phyloP scores from a whole-genome alignment of 2,797 vertebrate genomes.

The Phoeniculus purpureus region DNA sequence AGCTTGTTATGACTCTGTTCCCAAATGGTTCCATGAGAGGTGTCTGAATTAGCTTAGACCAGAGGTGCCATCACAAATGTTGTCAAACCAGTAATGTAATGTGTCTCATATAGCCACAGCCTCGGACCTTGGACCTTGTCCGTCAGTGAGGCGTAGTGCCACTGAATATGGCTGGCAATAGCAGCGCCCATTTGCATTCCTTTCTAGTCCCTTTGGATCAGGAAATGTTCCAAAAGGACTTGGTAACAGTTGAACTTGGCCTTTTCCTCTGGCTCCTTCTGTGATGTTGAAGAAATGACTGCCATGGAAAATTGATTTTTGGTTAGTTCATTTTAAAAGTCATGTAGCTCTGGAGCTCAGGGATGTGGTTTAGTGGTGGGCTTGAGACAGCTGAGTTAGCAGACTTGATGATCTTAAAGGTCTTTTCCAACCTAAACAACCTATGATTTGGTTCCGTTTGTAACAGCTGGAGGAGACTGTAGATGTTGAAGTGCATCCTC shows the following conservation, averaged over 20 bases:
- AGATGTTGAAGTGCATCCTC: background rate
- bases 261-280: background rate
- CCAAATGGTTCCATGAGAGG: background rate
- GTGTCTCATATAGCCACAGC: background rate
- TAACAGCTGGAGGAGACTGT: fast-evolving
- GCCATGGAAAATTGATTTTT: background rate
- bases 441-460: background rate
- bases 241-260: background rate
- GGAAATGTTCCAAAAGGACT: background rate
- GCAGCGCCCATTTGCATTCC: background rate
- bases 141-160: background rate
- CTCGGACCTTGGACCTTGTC: background rate
- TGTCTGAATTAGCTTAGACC: background rate
- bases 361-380: too few species aligned
- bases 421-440: too few species aligned
- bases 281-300: background rate
- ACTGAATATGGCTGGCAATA: background rate
- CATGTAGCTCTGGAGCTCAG: too few species aligned
- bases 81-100: background rate
- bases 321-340: background rate
- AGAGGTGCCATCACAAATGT: background rate
- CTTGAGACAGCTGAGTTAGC: too few species aligned
- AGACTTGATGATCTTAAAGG: too few species aligned
- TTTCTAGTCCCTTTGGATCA: background rate
- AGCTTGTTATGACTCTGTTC: background rate